Conservation (phyloP, 2,113 vertebrate genomes). For the Nerophis ophidion region DNA sequence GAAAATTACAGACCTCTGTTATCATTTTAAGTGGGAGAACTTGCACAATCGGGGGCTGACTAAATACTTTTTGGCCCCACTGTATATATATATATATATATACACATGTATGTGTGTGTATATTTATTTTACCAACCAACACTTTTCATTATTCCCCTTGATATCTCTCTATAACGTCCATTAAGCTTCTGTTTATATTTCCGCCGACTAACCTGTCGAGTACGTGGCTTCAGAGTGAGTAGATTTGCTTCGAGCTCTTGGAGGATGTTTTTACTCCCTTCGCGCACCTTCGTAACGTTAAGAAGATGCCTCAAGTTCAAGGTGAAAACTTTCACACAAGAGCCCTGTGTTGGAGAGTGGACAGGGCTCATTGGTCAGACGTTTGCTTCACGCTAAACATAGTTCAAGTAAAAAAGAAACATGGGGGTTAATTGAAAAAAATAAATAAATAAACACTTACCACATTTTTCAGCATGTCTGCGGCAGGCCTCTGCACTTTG, state of each 20-base stretch:
- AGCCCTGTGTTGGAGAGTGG: background rate
- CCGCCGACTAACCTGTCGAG: background rate
- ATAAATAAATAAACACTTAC: constrained; percentile 43
- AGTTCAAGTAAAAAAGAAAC: no score
- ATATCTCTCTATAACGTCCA: no score
- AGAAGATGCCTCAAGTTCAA: constrained; percentile 1
- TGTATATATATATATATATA: no score
- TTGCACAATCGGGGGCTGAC: no score
- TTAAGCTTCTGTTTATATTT: background rate
- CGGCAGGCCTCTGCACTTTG: rapidly evolving
- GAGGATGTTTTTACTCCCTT: rapidly evolving
- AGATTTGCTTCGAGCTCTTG: background rate
- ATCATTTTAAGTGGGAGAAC: no score
- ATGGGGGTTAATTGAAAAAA: background rate
- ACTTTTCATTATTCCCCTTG: no score
- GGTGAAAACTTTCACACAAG: constrained; percentile 7
- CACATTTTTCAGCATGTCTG: rapidly evolving
- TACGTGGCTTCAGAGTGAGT: rapidly evolving
- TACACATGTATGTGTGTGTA: no score
- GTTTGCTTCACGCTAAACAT: no score
- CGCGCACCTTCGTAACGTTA: rapidly evolving
- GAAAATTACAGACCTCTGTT: no score
- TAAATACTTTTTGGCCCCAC: no score
- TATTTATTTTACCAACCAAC: no score
- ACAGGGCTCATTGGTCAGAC: background rate